These are phyloP conservation scores for Lasiurus cinereus DNA, from an alignment of 2,113 vertebrate species.

Conservation along the genomic window DNA sequence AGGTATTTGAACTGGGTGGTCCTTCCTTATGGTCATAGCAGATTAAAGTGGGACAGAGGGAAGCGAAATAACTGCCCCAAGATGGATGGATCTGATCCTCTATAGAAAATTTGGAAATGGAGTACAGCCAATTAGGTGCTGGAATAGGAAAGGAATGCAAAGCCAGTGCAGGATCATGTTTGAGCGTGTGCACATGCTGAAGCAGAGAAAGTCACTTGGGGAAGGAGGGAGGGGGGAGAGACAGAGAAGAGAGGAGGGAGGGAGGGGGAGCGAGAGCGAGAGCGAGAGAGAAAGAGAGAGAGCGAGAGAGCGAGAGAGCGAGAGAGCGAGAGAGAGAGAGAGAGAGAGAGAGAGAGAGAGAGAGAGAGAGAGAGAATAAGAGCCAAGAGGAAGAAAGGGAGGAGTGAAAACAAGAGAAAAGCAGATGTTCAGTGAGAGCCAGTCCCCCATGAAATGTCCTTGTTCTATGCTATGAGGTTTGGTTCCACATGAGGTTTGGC, in stretches of 20 bases:
- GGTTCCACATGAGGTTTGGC: background rate
- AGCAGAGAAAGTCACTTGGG: background rate
- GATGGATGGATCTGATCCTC: background rate
- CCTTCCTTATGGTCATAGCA: background rate
- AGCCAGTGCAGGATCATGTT: background rate
- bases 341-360: too few species aligned
- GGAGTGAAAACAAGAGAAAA: background rate
- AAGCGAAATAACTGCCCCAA: background rate
- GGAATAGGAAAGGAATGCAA: background rate
- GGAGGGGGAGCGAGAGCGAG: background rate
- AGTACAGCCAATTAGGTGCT: background rate
- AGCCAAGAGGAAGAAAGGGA: background rate
- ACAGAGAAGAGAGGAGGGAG: rapidly evolving
- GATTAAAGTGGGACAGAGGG: background rate
- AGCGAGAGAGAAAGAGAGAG: background rate
- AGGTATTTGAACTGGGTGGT: background rate
- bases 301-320: background rate
- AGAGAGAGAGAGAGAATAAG: background rate
- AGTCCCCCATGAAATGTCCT: background rate
- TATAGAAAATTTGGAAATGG: background rate
- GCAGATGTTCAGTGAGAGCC: background rate
- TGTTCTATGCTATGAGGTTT: background rate
- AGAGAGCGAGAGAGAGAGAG: background rate
- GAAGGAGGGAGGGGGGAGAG: background rate
- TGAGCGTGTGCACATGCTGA: background rate